Base-by-base conservation (phyloP, 2,113 vertebrate genomes). In the Muntiacus muntjak region DNA sequence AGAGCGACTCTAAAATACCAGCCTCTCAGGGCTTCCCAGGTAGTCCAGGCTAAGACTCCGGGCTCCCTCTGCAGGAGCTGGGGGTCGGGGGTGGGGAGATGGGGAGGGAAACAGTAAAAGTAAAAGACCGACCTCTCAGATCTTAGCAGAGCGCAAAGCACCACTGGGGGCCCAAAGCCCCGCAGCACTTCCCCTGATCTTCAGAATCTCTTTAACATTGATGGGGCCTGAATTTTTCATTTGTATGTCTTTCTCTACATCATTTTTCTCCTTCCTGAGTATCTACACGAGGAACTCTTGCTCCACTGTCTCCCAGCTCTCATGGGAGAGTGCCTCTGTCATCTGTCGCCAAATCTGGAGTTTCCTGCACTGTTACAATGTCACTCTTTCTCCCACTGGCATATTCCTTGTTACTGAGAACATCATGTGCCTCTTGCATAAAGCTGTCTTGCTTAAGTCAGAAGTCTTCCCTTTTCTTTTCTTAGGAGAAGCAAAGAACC, bases 401-500 rank as follows among this genome's bases (percentile, higher is more conserved):
- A 52, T 89, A 89, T 82, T 83, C 81, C 82, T 0, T 67, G 19
- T 81, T 36, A 47, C 13, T 14, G 71, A 87, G 71, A 90, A 81
- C 17, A 58, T n/a, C 83, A 62, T 25, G 45, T 94, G 28, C 93
- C 92, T 94, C 67, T 47, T 92, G 36, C 36, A 67, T 62, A 94
- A 95, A 57, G 3, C 81, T 90, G 23, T 83, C 15, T 87, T 79
- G 57, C 43, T 90, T 91, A 82, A 98, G 95, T 96, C 7, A 7
- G 33, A 67, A 96, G 45, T 93, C 9, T 89, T 97, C 89, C 82
- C 94, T 84, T 16, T 40, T 55, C 6, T 55, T 84, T 74, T 5
- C 50, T 52, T 54, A 99, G 99, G 99, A 45, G 99, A 99, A 95
- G 81, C 92, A 94, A 96, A 99, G 85, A 98, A 99, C 58, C 98